Percentiles rank a stretch among this genome's conserved stretches.
phyloP scores from a whole-genome alignment of 2,888 invertebrate species.

The Aspidapion aeneum region DNA sequence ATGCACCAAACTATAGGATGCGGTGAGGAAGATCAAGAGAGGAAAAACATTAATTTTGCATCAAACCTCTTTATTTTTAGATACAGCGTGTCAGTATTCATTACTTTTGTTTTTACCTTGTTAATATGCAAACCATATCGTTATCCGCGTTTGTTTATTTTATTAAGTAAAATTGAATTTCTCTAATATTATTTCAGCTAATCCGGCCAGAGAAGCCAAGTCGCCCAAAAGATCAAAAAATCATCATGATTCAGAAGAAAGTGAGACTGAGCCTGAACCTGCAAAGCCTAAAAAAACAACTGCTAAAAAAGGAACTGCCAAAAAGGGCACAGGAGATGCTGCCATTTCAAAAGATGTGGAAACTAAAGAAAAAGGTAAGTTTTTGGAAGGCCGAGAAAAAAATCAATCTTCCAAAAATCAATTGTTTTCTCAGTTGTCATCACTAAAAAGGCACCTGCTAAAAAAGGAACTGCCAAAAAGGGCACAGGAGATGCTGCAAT shows the following conservation, averaged over 20 bases:
- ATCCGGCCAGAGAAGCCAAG: conserved; percentile 4
- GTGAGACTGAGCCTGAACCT: conserved; percentile 1
- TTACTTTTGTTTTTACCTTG: too few species aligned
- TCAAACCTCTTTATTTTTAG: too few species aligned
- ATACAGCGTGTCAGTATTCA: too few species aligned
- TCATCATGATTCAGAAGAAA: background rate
- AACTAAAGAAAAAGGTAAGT: background rate
- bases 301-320: conserved; percentile 7
- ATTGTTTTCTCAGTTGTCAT: background rate
- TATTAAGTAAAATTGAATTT: too few species aligned
- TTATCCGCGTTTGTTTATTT: too few species aligned
- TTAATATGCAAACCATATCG: too few species aligned
- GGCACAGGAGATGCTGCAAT: background rate
- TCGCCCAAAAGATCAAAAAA: conserved; percentile 3
- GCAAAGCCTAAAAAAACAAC: conserved; percentile 11
- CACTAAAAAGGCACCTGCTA: background rate
- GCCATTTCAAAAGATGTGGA: background rate
- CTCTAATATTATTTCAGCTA: too few species aligned
- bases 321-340: background rate
- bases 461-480: background rate
- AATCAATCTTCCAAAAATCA: background rate
- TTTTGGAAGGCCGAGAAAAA: background rate
- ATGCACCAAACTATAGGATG: too few species aligned
- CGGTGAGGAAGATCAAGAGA: too few species aligned
- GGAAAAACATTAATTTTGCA: too few species aligned